Evolutionary conservation across 2,888 invertebrate species (phyloP), one percentile per base, ranked within the genome.

Genomic region (Hydraecia micacea): DNA sequence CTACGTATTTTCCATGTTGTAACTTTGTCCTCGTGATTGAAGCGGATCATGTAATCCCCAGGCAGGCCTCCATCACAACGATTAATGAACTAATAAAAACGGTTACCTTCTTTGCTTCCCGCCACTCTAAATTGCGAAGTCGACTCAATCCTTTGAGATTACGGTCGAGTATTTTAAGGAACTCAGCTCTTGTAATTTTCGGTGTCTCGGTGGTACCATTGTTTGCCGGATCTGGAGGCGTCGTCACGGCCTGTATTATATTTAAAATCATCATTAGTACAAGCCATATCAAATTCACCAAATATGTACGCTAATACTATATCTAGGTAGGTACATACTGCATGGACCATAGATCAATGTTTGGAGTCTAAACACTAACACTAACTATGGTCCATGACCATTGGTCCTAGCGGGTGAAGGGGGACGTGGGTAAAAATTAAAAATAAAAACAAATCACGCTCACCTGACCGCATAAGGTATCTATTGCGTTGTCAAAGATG

Each of bases 91-190:
- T n/a, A 65, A 25, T 58, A 69, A 63, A 69, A 66, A 66, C 25
- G 7, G 5, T 69, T 92, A 96, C 97, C 93, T 96, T 96, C 84
- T 89, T 95, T n/a, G 97, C 96, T 93, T 96, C 96, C 58, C 97
- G 93, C 96, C 96, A 96, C 90, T 97, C 97, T 78, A 97, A 90
- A 86, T 93, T 93, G 55, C 97, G 94, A 62, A 97, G 94, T 73
- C 97, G 93, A 77, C 93, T 94, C 75, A 97, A 90, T 5, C 97
- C 97, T 85, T 96, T 97, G 8, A 97, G 91, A 90, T 97, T 97
- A 79, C 97, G 94, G 71, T 96, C 96, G 9, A 97, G 91, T 84
- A 97, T 97, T 79, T 91, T 94, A 49, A 97, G 92, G 81, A 97
- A 96, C 81, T 96, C 96, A 3, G 93, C 90, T 88, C 96, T 93